A percentile compares a stretch with the other conserved stretches of the same genome.
Conservation (phyloP, 2,113 vertebrate genomes). For the Carettochelys insculpta region DNA sequence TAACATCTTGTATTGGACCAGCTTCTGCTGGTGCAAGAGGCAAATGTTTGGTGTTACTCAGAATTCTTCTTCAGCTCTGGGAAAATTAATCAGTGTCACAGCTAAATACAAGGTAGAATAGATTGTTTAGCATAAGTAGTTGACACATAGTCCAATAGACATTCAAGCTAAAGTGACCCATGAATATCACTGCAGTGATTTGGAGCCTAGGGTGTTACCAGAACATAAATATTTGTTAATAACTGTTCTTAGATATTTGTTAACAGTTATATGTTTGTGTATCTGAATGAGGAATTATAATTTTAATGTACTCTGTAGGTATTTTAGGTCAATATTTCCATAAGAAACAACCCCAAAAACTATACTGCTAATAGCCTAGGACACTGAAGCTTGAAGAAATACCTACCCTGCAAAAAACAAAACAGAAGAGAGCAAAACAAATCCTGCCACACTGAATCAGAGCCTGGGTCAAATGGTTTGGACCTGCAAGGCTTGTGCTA, state of each 20-base stretch:
- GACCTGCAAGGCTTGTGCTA: too few species aligned
- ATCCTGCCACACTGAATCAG: neutral
- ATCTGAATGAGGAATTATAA: too few species aligned
- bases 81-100: neutral
- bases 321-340: too few species aligned
- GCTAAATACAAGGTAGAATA: neutral
- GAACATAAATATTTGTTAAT: too few species aligned
- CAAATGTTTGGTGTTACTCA: neutral
- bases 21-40: neutral
- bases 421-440: neutral
- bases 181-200: too few species aligned
- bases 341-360: neutral
- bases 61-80: neutral
- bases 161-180: too few species aligned
- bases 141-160: neutral
- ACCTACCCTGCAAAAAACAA: neutral
- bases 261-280: too few species aligned
- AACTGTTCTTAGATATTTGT: too few species aligned
- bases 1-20: too few species aligned
- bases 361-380: neutral
- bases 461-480: neutral
- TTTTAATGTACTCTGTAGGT: too few species aligned
- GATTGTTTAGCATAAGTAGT: neutral
- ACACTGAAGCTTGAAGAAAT: neutral
- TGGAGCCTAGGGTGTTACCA: too few species aligned